Conservation (phyloP, 2,113 vertebrate species). For the Aspidoscelis tigris region DNA sequence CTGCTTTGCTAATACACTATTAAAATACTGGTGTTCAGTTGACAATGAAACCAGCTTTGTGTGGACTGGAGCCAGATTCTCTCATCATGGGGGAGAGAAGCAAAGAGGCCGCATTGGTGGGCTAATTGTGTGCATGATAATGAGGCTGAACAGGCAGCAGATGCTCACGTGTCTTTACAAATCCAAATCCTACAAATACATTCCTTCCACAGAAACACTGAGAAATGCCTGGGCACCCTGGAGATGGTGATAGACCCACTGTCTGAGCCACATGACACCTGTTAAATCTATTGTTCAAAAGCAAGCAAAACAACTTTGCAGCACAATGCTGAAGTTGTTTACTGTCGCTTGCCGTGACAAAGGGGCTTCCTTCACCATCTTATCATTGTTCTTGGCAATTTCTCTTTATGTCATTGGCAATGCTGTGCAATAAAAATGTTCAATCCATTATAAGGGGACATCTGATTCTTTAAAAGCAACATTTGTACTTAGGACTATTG, state of each 20-base stretch:
- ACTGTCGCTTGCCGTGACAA: conserved; percentile 64
- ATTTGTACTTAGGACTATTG: neutral
- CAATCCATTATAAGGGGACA: neutral
- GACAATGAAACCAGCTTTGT: neutral
- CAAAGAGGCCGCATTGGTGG: conserved; percentile 54
- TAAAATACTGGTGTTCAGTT: conserved; percentile 5
- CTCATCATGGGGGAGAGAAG: conserved; percentile 8
- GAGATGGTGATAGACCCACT: conserved; percentile 66
- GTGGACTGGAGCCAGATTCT: conserved; percentile 31
- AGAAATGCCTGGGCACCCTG: conserved; percentile 80
- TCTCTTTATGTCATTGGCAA: neutral
- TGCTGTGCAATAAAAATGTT: conserved; percentile 29
- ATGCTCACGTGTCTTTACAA: conserved; percentile 91
- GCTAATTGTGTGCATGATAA: conserved; percentile 82
- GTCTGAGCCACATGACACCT: conserved; percentile 85
- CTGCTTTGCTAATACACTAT: neutral
- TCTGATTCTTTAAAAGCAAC: conserved; percentile 12
- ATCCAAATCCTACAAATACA: conserved; percentile 73
- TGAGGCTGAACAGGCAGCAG: conserved; percentile 84
- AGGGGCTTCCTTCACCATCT: conserved; percentile 2
- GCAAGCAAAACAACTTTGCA: conserved; percentile 69
- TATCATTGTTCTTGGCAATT: neutral
- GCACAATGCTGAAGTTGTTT: conserved; percentile 80
- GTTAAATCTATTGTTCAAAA: conserved; percentile 83
- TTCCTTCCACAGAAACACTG: conserved; percentile 74